These are phyloP conservation scores for Microhierax caerulescens DNA, from an alignment of 2,797 vertebrate species.

Conservation along the genomic window DNA sequence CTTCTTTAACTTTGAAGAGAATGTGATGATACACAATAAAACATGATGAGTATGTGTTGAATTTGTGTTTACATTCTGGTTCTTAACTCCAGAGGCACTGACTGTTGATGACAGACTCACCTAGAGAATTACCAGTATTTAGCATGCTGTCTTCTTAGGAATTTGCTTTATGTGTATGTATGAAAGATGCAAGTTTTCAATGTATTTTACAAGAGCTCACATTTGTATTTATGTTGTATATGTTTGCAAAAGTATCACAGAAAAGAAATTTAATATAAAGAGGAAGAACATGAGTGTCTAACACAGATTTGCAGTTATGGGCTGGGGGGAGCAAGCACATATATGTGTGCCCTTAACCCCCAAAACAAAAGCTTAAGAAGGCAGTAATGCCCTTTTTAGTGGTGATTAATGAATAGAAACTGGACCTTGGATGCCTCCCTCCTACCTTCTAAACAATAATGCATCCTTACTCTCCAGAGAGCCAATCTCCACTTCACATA, in stretches of 20 bases:
- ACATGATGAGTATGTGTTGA: not conserved
- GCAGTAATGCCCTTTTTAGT: accelerated
- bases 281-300: not conserved
- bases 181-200: not conserved
- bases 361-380: not conserved
- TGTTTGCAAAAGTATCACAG: not conserved
- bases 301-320: not conserved
- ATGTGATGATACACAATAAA: not conserved
- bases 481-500: not conserved
- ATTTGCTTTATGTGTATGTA: not conserved
- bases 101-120: not conserved
- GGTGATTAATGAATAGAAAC: not conserved
- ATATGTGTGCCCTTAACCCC: accelerated
- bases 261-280: not conserved
- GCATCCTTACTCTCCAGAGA: not conserved
- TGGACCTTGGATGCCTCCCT: not conserved
- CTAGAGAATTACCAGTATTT: not conserved
- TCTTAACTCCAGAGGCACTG: not conserved
- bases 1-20: slow-evolving; percentile 29
- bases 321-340: not conserved
- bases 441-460: not conserved
- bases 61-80: not conserved
- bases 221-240: not conserved
- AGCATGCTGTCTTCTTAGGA: not conserved
- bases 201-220: not conserved